phyloP scores from a whole-genome alignment of 1,140 invertebrate genomes.

The Heliothis virescens region DNA sequence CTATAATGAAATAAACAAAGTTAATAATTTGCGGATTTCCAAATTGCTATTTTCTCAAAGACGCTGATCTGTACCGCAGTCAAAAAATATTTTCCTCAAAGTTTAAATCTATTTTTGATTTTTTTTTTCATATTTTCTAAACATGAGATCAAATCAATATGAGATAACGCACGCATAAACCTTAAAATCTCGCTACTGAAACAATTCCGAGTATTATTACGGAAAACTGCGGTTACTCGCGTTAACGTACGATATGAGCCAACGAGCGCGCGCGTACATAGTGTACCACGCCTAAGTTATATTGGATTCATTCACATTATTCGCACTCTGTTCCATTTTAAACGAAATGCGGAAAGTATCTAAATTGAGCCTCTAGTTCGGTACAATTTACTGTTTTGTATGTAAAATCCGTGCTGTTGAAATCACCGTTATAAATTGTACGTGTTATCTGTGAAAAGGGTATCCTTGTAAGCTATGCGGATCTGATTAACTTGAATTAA shows the following conservation, averaged over 20 bases:
- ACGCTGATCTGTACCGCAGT: too few species aligned
- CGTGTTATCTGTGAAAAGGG: too few species aligned
- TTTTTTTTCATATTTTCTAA: too few species aligned
- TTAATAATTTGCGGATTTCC: too few species aligned
- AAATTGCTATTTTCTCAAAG: too few species aligned
- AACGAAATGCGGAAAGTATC: constrained; percentile 21
- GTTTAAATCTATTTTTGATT: too few species aligned
- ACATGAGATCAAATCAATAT: too few species aligned
- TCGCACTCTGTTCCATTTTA: constrained; percentile 14
- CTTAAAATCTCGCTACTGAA: constrained; percentile 17
- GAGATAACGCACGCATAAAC: neutral
- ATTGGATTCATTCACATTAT: constrained; percentile 16
- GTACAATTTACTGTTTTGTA: neutral
- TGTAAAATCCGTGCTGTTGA: neutral
- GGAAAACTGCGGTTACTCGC: neutral
- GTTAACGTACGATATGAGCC: constrained; percentile 1
- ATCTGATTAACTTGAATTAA: too few species aligned
- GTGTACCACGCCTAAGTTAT: neutral
- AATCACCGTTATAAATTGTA: too few species aligned
- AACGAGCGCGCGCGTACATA: neutral
- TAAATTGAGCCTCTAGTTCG: constrained; percentile 1
- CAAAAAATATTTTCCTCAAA: too few species aligned
- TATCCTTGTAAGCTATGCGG: too few species aligned
- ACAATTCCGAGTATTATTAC: neutral
- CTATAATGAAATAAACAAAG: too few species aligned